Conservation (phyloP, 1,140 invertebrate genomes). For the Ostrea edulis region DNA sequence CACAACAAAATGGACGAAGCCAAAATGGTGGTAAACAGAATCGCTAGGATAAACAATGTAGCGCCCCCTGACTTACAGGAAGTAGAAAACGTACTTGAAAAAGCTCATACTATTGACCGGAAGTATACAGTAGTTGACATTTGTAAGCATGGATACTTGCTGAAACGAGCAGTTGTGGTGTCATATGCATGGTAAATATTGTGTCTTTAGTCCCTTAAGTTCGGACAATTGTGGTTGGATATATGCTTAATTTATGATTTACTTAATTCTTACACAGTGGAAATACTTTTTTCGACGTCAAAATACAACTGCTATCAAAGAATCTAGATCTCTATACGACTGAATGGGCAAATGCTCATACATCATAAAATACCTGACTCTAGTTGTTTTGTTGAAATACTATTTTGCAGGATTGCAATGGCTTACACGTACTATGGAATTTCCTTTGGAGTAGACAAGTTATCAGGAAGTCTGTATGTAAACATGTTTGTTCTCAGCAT, state of each 20-base stretch:
- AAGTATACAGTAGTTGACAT: conserved; percentile 13
- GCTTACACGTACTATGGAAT: conserved; percentile 7
- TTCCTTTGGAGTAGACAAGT: conserved; percentile 25
- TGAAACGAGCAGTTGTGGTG: neutral
- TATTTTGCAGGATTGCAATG: neutral
- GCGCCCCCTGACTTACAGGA: conserved; percentile 29
- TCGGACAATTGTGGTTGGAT: too few species aligned
- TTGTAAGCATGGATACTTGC: neutral
- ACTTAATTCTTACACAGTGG: too few species aligned
- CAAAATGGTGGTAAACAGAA: conserved; percentile 57
- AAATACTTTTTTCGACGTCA: too few species aligned
- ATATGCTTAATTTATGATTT: too few species aligned
- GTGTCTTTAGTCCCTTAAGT: neutral
- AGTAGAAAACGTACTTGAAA: neutral
- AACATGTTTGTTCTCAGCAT: conserved; percentile 23
- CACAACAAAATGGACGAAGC: conserved; percentile 66
- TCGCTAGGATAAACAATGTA: conserved; percentile 64
- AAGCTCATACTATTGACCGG: neutral
- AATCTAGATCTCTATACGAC: too few species aligned
- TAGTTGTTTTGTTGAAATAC: too few species aligned
- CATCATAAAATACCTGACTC: too few species aligned
- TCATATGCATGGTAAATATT: conserved; percentile 12
- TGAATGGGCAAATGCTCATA: too few species aligned
- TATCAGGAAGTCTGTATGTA: neutral
- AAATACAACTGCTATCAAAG: too few species aligned